These are phyloP conservation scores for Scortum barcoo DNA, from an alignment of 2,113 vertebrate species.

Conservation along the genomic window DNA sequence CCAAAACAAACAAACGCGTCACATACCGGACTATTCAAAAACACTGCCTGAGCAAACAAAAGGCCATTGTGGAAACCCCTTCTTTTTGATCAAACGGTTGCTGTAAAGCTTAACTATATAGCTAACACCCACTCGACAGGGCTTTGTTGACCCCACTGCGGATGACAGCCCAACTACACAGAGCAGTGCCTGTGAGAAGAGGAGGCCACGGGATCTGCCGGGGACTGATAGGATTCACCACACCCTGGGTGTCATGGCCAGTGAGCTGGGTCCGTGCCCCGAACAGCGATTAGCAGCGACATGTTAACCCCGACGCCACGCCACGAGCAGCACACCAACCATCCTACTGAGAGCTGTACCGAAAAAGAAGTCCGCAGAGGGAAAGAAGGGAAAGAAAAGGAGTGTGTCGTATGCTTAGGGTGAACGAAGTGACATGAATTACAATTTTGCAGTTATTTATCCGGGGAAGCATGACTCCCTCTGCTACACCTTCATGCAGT, in stretches of 20 bases:
- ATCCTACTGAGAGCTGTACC: conserved; percentile 34
- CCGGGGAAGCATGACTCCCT: conserved; percentile 8
- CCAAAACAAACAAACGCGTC: conserved; percentile 33
- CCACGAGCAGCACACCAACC: conserved; percentile 30
- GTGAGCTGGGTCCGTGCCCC: conserved; percentile 66
- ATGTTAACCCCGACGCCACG: conserved; percentile 44
- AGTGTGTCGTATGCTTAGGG: background rate
- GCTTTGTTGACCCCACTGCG: conserved; percentile 61
- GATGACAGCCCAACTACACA: conserved; percentile 50
- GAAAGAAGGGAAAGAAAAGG: background rate
- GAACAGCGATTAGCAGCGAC: conserved; percentile 68
- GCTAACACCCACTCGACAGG: conserved; percentile 28
- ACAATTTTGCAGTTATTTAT: conserved; percentile 19
- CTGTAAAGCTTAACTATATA: conserved; percentile 39
- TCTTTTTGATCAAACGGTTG: conserved; percentile 24
- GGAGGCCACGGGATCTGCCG: conserved; percentile 59
- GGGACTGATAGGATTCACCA: conserved; percentile 69
- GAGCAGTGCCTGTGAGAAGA: conserved; percentile 22
- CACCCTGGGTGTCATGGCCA: conserved; percentile 69
- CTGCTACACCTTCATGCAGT: conserved; percentile 27
- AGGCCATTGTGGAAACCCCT: conserved; percentile 26
- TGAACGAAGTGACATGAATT: conserved; percentile 22
- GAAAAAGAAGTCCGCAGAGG: conserved; percentile 12
- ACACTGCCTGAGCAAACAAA: conserved; percentile 44
- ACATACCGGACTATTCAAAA: conserved; percentile 26